Base-by-base conservation (phyloP, 1,140 invertebrate species). In the Steinernema khuongi region DNA sequence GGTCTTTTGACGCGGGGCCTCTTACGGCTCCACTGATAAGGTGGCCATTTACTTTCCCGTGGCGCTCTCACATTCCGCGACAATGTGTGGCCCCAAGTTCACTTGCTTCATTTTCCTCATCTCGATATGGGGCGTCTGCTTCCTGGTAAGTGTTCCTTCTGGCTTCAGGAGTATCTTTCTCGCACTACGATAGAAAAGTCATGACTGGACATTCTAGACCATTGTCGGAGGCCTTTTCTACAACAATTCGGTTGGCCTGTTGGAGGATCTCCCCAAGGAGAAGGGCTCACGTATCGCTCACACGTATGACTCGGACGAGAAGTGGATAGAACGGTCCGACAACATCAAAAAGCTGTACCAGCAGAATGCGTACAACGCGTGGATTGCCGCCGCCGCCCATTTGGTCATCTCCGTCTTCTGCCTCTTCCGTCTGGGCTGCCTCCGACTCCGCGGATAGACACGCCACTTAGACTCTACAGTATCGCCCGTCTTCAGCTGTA, bases 171-270 rank as follows among this genome's bases (percentile, higher is more conserved):
- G 1, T 43, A 31, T 72, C 77, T 41, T 31, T 0, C 26, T 33
- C 28, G 4, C 17, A n/a, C 26, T 79, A 73, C 71, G 31, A 30
- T 30, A 73, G 32, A 71, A 31, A 17, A 7, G 32, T 14, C 68
- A 4, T 29, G 70, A 28, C 30, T 67, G 30, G 50, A 26, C n/a
- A 67, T 74, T 78, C 33, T 29, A 80, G 79, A 78, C 69, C 11
- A 44, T 77, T 28, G 74, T 80, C 31, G 81, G 81, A 19, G 79
- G 76, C 11, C 77, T 81, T 7, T 82, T 75, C 80, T 77, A 81
- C 36, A 81, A 81, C 43, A 43, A 82, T 68, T 81, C 81, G 1
- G 79, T 81, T 28, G 81, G 81, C 28, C 70, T 81, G 22, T 36
- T 81, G 0, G 81, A 81, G 26, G 81, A 81, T 75, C 73, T 81